A percentile compares a stretch with the other conserved stretches of the same genome.
Conservation (phyloP, 2,797 vertebrate genomes). For the Malacoraja senta region DNA sequence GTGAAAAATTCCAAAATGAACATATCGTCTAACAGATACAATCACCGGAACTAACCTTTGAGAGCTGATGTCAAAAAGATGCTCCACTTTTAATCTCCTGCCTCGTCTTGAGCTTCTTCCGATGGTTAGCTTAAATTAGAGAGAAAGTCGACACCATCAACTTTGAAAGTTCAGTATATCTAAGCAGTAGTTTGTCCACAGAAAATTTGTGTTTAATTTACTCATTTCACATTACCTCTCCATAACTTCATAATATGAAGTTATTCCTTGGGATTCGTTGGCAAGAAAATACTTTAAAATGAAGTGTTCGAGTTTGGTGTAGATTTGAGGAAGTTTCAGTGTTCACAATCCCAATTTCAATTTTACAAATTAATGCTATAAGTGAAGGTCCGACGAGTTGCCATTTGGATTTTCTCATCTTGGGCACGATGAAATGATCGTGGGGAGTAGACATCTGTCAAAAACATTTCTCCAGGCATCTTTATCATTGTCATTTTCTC, state of each 20-base stretch:
- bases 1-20: not conserved
- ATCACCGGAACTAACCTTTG: constrained; percentile 5
- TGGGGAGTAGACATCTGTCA: no score
- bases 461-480: not conserved
- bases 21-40: not conserved
- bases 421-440: not conserved
- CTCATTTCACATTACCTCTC: not conserved
- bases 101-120: not conserved
- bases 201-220: not conserved
- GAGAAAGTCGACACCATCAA: not conserved
- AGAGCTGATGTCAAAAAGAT: constrained; percentile 12
- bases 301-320: not conserved
- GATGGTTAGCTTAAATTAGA: not conserved
- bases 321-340: not conserved
- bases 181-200: not conserved
- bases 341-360: not conserved
- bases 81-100: not conserved
- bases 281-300: not conserved
- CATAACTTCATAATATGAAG: no score
- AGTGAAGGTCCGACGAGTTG: not conserved
- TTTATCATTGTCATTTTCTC: not conserved
- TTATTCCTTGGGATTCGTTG: not conserved
- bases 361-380: not conserved
- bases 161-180: not conserved
- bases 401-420: not conserved